Base-by-base conservation (phyloP, 1,140 invertebrate genomes). In the Panagrolaimus sp. region DNA sequence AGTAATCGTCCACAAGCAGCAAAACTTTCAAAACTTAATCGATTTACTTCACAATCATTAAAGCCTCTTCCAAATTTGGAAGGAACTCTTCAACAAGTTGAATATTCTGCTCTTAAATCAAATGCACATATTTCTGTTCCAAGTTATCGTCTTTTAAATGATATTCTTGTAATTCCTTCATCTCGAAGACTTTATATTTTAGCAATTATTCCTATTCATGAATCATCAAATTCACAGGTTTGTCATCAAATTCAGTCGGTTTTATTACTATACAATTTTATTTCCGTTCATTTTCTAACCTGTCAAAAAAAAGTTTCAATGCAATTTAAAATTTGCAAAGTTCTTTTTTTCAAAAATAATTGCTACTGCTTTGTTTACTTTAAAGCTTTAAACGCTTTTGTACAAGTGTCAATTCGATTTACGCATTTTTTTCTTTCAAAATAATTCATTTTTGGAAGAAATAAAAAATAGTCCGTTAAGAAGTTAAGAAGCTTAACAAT, bases 121-220 rank as follows among this genome's bases (percentile, higher is more conserved):
- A 57, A 57, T 57, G 51, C 51, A 20, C 51, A 57, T 27, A 57
- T 57, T 57, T 57, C 75, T 13, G 76, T 78, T 9, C 72, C 74
- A 0, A 71, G 67, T 63, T 77, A 78, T 53, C 76, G 76, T 16
- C 70, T 78, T 47, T 53, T 78, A 9, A 75, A 78, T 44, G 76
- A 78, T 53, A 77, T 78, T 38, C 62, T 78, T 38, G 77, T 78
- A 23, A 70, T 78, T 61, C 73, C 74, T n/a, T 78, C 76, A 11
- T 67, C 67, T 43, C 64, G 76, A 38, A 65, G 77, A 25, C 67
- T 78, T 14, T 78, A 78, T 53, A 71, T 78, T 48, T 64, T 78
- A 31, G 74, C 67, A 13, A 65, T 78, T 57, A 68, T 79, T 38
- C 65, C 74, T 9, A 74, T 78, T 45, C 74, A 75, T 48, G 74